Percentiles rank a stretch among this genome's conserved stretches.
phyloP scores from a whole-genome alignment of 2,888 invertebrate genomes.

The Eudasyphora cyanicolor region DNA sequence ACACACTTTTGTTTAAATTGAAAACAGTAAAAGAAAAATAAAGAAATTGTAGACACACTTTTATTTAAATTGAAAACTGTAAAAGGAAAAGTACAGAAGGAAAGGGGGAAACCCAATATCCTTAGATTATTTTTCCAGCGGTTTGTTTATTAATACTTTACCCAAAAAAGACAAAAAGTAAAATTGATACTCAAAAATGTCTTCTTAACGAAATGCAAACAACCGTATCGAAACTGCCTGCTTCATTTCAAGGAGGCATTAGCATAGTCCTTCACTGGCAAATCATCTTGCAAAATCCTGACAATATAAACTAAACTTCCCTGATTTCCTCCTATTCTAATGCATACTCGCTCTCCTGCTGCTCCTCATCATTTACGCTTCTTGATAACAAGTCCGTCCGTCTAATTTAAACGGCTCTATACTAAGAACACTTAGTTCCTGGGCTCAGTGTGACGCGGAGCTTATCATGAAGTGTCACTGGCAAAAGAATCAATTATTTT shows the following conservation, averaged over 20 bases:
- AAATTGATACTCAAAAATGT: not conserved
- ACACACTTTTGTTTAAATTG: no score
- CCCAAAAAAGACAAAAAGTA: conserved; percentile 23
- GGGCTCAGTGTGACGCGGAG: not conserved
- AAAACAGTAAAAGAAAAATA: no score
- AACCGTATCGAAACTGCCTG: not conserved
- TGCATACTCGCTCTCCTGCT: not conserved
- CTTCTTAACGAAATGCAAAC: not conserved
- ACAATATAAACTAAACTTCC: not conserved
- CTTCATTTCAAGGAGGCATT: not conserved
- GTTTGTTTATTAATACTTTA: conserved; percentile 53
- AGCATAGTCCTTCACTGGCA: not conserved
- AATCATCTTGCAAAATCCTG: not conserved
- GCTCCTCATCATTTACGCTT: not conserved
- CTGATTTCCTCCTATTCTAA: not conserved
- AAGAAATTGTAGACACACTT: no score
- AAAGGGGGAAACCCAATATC: no score
- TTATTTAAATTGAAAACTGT: no score
- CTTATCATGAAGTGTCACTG: conserved; percentile 61
- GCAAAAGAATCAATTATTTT: conserved; percentile 64
- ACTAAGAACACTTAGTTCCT: not conserved
- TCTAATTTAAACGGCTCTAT: not conserved
- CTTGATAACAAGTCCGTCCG: not conserved
- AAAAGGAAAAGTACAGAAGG: no score
- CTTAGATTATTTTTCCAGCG: no score